Evolutionary conservation across 2,113 vertebrate genomes (phyloP).

Genomic region (Camelus dromedarius): DNA sequence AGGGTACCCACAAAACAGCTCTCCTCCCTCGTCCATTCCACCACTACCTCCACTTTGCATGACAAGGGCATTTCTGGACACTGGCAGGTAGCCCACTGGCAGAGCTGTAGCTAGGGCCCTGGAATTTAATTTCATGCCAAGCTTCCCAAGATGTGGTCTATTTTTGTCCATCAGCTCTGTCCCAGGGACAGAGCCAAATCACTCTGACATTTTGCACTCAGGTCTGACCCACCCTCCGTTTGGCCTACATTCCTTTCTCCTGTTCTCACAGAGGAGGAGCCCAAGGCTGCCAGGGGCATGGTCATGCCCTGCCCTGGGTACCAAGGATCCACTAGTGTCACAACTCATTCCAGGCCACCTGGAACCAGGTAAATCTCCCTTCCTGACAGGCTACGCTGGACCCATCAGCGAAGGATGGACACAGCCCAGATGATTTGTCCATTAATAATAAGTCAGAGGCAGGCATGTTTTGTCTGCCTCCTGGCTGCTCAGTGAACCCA

Average conservation of each 20-base stretch:
- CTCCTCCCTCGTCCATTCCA: not conserved
- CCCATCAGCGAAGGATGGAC: not conserved
- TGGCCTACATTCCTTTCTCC: not conserved
- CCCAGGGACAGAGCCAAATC: conserved; percentile 43
- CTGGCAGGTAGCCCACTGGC: conserved; percentile 34
- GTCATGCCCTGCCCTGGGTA: not conserved
- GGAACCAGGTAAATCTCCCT: not conserved
- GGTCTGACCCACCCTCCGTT: not conserved
- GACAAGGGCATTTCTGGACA: conserved; percentile 29
- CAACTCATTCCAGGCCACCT: not conserved
- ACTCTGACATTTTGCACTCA: not conserved
- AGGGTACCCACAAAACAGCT: not conserved
- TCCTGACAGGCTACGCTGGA: not conserved
- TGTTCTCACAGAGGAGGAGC: not conserved
- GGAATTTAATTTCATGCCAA: conserved; percentile 63
- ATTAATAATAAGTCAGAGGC: not conserved
- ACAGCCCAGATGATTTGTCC: not conserved
- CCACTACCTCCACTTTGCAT: not conserved
- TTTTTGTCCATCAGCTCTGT: conserved; percentile 51
- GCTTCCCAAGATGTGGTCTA: conserved; percentile 48
- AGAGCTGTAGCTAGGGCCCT: not conserved
- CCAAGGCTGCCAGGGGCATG: not conserved
- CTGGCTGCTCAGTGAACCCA: not conserved
- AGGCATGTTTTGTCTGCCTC: not conserved
- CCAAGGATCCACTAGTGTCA: not conserved